Percentiles rank a stretch among this genome's conserved stretches.
Conservation (phyloP, 64 coral and sea anemone species). For the Cladopsammia gracilis region DNA sequence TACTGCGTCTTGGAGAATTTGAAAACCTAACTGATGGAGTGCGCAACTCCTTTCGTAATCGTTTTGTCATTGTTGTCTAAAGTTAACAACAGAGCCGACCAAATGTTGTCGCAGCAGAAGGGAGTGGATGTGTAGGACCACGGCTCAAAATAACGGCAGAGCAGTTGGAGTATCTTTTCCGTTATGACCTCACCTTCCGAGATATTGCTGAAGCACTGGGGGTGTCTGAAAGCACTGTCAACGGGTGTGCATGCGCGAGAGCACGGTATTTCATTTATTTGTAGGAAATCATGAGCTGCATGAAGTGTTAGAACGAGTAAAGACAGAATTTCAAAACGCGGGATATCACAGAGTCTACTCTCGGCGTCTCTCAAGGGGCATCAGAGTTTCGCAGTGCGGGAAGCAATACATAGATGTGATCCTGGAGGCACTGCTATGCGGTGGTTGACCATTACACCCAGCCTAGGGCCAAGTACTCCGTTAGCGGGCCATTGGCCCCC, state of each 20-base stretch:
- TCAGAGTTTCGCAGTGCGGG: constrained; percentile 13
- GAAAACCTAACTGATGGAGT: too few relatives aligned
- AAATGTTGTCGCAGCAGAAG: too few relatives aligned
- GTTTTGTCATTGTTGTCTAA: too few relatives aligned
- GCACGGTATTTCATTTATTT: constrained; percentile 3
- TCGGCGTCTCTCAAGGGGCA: not conserved
- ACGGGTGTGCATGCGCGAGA: not conserved
- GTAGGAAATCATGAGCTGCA: constrained; percentile 29
- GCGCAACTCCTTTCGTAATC: not conserved
- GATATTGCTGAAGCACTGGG: constrained; percentile 48
- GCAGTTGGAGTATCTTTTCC: constrained; percentile 37
- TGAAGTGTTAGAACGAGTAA: not conserved
- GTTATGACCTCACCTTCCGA: constrained; percentile 26
- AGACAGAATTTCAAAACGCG: constrained; percentile 12
- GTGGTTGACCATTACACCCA: constrained; percentile 44
- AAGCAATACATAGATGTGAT: constrained; percentile 33
- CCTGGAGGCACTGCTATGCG: constrained; percentile 25
- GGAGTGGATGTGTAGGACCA: too few relatives aligned
- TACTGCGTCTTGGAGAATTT: too few relatives aligned
- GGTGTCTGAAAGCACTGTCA: constrained; percentile 24
- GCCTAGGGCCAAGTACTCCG: constrained; percentile 22
- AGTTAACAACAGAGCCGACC: too few relatives aligned
- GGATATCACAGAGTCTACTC: constrained; percentile 4
- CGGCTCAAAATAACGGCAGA: not conserved
- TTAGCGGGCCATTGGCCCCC: constrained; percentile 30